A percentile compares a stretch with the other conserved stretches of the same genome.
Conservation (phyloP, 2,113 vertebrate species). For the Daubentonia madagascariensis region DNA sequence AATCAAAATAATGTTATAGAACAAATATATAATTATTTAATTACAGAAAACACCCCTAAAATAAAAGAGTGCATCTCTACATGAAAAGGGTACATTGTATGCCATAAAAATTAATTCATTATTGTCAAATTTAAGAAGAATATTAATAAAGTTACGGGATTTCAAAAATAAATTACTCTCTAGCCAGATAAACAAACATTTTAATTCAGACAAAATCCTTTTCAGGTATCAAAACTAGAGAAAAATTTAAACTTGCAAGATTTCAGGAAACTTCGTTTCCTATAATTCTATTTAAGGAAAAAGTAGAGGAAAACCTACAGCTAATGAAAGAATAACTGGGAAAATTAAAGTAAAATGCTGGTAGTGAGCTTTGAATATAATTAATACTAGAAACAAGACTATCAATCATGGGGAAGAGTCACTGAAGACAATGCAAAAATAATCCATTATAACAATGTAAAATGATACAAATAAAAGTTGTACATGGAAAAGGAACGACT, state of each 20-base stretch:
- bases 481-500: not conserved
- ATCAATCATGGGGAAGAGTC: not conserved
- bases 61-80: not conserved
- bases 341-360: not conserved
- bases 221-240: not conserved
- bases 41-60: not conserved
- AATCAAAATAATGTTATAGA: not conserved
- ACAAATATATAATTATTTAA: not conserved
- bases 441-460: not conserved
- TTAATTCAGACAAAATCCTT: not conserved
- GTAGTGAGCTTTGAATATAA: not conserved
- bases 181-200: not conserved
- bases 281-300: not conserved
- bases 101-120: not conserved
- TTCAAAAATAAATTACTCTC: not conserved
- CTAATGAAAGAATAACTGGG: not conserved
- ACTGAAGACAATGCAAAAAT: not conserved
- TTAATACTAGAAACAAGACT: not conserved
- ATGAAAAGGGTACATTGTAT: not conserved
- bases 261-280: not conserved
- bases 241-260: not conserved
- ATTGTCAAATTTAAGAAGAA: not conserved
- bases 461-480: not conserved
- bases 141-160: not conserved
- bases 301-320: not conserved